phyloP scores from a whole-genome alignment of 1,140 invertebrate species.

The Musca vetustissima region DNA sequence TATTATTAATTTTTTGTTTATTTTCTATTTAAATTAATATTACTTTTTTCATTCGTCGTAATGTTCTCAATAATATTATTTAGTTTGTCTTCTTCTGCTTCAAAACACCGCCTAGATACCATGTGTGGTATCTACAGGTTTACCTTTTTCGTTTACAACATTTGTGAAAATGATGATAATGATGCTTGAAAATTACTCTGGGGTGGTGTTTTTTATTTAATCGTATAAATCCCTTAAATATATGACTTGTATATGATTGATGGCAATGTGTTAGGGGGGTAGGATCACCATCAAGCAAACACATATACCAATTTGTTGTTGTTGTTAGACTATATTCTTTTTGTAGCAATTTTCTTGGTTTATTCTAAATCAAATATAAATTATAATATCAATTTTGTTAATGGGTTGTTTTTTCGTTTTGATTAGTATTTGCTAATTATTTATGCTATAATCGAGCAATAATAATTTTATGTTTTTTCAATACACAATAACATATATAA shows the following conservation, averaged over 20 bases:
- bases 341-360: not conserved
- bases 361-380: not conserved
- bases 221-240: slow-evolving; percentile 7
- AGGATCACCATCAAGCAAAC: not conserved
- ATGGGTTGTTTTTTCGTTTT: not conserved
- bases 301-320: not conserved
- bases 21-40: slow-evolving; percentile 20
- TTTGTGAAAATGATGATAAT: slow-evolving; percentile 1
- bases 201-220: not conserved
- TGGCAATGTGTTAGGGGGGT: not conserved
- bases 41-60: slow-evolving; percentile 18
- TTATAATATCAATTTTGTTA: not conserved
- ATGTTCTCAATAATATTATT: slow-evolving; percentile 6
- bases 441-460: not conserved
- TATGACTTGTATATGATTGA: too few species aligned
- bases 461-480: too few species aligned
- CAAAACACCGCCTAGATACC: too few species aligned
- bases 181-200: not conserved
- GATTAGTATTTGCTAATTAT: slow-evolving; percentile 9
- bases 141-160: not conserved
- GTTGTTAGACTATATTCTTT: too few species aligned
- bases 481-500: too few species aligned
- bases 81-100: slow-evolving; percentile 13
- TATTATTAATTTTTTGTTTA: slow-evolving; percentile 11
- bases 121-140: not conserved